A percentile compares a stretch with the other conserved stretches of the same genome.
Evolutionary conservation across 2,113 vertebrate genomes (phyloP).

Genomic region (Xyrauchen texanus): DNA sequence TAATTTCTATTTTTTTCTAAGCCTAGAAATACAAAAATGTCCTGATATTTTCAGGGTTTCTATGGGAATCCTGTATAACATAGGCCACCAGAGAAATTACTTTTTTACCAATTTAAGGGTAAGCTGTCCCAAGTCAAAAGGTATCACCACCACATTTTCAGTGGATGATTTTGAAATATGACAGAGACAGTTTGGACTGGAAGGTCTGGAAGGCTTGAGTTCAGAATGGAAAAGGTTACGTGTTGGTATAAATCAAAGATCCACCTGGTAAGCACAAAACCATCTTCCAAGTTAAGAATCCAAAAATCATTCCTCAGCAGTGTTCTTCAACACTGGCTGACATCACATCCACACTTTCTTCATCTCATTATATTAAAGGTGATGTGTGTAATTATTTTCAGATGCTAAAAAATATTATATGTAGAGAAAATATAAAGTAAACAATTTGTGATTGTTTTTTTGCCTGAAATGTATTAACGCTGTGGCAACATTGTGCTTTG

Average conservation of each 20-base stretch:
- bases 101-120: no score
- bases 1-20: no score
- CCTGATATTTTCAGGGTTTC: no score
- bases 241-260: constrained; percentile 8
- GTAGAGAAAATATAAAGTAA: no score
- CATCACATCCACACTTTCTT: not conserved
- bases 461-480: no score
- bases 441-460: no score
- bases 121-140: no score
- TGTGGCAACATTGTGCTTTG: no score
- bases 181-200: not conserved
- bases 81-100: not conserved
- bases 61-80: no score
- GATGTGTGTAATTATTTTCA: no score
- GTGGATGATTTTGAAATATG: not conserved
- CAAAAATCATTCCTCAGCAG: not conserved
- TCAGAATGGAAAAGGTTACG: not conserved
- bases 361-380: not conserved
- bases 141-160: not conserved
- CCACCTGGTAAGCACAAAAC: not conserved
- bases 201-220: not conserved
- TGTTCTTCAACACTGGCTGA: not conserved
- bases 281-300: not conserved
- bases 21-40: no score
- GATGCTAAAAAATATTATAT: no score